A percentile compares a stretch with the other conserved stretches of the same genome.
Evolutionary conservation across 2,797 vertebrate species (phyloP).

Genomic region (Poecilia picta): DNA sequence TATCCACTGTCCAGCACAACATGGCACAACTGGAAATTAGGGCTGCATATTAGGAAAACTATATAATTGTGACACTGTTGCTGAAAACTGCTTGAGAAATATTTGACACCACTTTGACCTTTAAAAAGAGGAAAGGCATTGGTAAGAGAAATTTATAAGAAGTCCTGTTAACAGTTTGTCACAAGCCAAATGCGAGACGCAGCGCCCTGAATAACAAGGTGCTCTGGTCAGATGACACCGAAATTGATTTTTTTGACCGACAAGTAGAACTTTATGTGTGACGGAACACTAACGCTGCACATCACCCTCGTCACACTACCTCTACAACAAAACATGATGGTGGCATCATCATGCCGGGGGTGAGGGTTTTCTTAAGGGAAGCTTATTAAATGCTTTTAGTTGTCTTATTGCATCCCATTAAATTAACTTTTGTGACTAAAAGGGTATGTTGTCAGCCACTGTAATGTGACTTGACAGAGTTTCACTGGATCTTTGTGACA

Average conservation of each 20-base stretch:
- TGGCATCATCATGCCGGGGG: background rate
- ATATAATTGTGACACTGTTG: background rate
- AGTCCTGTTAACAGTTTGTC: background rate
- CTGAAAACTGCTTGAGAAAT: background rate
- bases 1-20: background rate
- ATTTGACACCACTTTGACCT: background rate
- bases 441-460: background rate
- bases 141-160: background rate
- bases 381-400: background rate
- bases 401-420: background rate
- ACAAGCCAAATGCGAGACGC: too few relatives aligned
- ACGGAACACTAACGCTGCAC: background rate
- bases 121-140: background rate
- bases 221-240: background rate
- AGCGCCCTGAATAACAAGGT: background rate
- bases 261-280: background rate
- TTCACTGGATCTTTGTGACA: conserved; percentile 1
- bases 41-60: background rate
- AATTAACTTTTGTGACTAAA: background rate
- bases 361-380: background rate
- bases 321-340: background rate
- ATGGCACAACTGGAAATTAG: background rate
- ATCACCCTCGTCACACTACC: background rate
- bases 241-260: background rate
- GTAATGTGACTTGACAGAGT: background rate